Evolutionary conservation across 2,888 invertebrate species (phyloP).

Genomic region (Diarsia mendica): DNA sequence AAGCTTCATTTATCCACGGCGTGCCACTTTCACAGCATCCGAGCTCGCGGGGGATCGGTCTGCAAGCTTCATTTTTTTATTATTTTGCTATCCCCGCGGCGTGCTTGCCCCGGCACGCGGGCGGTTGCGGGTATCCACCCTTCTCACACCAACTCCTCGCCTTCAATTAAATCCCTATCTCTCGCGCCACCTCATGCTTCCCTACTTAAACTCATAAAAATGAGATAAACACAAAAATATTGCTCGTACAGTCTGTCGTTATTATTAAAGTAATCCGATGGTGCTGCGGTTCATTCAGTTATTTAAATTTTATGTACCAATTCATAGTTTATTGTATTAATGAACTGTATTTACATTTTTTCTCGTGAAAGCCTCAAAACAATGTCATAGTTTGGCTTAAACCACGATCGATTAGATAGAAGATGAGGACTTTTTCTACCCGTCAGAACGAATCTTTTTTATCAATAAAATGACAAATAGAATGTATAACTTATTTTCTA

Average conservation of each 20-base stretch:
- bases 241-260: slow-evolving; percentile 82
- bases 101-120: slow-evolving; percentile 74
- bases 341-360: slow-evolving; percentile 46
- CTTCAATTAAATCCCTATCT: slow-evolving; percentile 90
- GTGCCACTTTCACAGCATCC: slow-evolving; percentile 90
- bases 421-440: not conserved
- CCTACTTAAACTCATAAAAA: slow-evolving; percentile 87
- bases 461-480: slow-evolving; percentile 4
- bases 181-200: slow-evolving; percentile 85
- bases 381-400: slow-evolving; percentile 17
- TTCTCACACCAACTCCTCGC: slow-evolving; percentile 78
- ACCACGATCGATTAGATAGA: not conserved
- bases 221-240: slow-evolving; percentile 87
- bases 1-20: slow-evolving; percentile 89
- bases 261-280: slow-evolving; percentile 79
- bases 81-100: slow-evolving; percentile 82
- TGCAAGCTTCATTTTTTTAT: slow-evolving; percentile 87
- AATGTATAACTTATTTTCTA: slow-evolving; percentile 4
- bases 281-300: slow-evolving; percentile 72
- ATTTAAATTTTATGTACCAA: slow-evolving; percentile 66
- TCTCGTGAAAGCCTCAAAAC: slow-evolving; percentile 9
- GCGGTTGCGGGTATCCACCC: slow-evolving; percentile 78
- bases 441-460: not conserved
- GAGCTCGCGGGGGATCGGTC: slow-evolving; percentile 86
- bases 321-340: slow-evolving; percentile 64